Conservation (phyloP, 2,797 vertebrate species). For the Lagodon rhomboides region DNA sequence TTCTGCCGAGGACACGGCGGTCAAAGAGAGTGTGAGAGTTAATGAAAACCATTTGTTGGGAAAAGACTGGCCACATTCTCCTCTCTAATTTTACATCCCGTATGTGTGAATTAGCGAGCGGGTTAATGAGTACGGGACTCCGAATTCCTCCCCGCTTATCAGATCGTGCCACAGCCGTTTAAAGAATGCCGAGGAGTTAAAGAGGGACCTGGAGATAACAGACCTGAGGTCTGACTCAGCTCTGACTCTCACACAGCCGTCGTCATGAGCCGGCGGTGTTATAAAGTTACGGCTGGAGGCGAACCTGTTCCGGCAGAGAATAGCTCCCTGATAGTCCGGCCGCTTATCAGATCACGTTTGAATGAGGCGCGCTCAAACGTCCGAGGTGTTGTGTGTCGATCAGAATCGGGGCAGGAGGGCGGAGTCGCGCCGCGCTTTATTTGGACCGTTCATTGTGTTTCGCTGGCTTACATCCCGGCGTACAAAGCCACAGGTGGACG, state of each 20-base stretch:
- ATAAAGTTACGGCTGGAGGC: conserved; percentile 16
- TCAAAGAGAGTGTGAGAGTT: conserved; percentile 34
- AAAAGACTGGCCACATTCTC: not conserved
- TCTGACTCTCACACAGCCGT: conserved; percentile 9
- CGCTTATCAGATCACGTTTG: conserved; percentile 56
- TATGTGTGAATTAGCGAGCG: conserved; percentile 26
- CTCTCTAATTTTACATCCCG: conserved; percentile 26
- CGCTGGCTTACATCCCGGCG: not conserved
- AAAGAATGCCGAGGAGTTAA: conserved; percentile 66
- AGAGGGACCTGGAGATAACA: conserved; percentile 53
- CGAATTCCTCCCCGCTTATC: conserved; percentile 60
- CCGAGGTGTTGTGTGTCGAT: not conserved
- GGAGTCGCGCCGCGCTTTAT: not conserved
- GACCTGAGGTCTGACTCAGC: conserved; percentile 4
- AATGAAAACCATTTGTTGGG: conserved; percentile 61
- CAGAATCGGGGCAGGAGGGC: conserved; percentile 1
- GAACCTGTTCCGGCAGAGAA: conserved; percentile 47
- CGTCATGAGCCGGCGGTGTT: conserved; percentile 14
- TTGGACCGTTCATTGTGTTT: not conserved
- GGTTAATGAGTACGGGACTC: conserved; percentile 7
- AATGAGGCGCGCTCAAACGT: conserved; percentile 3
- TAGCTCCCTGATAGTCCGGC: conserved; percentile 1
- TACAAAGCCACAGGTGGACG: not conserved
- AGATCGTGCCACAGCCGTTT: conserved; percentile 48
- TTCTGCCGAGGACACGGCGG: conserved; percentile 45